Conservation (phyloP, 2,888 invertebrate species). For the Drosophila borborema region DNA sequence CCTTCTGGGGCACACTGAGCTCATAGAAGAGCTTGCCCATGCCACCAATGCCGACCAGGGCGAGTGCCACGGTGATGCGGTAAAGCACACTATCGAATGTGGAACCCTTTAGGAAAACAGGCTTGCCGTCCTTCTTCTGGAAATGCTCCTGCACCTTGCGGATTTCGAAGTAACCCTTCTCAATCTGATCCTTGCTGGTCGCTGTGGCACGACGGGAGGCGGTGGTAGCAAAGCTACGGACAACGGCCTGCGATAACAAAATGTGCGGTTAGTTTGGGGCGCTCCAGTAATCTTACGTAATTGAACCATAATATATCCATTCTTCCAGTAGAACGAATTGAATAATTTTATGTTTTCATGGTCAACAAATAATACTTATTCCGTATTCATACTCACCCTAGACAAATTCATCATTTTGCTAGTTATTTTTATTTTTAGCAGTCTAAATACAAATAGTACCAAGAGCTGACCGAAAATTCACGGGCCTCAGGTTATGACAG, state of each 20-base stretch:
- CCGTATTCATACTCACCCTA: slow-evolving; percentile 73
- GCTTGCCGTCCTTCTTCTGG: slow-evolving; percentile 86
- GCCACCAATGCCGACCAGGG: slow-evolving; percentile 83
- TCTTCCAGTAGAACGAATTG: slow-evolving; percentile 8
- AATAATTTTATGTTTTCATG: background rate
- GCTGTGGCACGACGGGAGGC: slow-evolving; percentile 65
- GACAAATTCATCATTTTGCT: slow-evolving; percentile 82
- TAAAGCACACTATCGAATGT: slow-evolving; percentile 85
- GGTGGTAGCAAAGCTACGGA: slow-evolving; percentile 82
- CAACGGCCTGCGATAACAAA: slow-evolving; percentile 75
- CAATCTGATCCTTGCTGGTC: slow-evolving; percentile 69
- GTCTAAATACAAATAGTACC: slow-evolving; percentile 40
- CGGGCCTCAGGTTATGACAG: slow-evolving; percentile 60
- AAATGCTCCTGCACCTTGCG: slow-evolving; percentile 82
- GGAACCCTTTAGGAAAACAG: slow-evolving; percentile 86
- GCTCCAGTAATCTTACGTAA: slow-evolving; percentile 79
- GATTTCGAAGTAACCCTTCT: slow-evolving; percentile 81
- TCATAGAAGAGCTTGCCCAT: slow-evolving; percentile 82
- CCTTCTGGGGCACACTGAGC: slow-evolving; percentile 76
- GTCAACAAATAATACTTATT: background rate
- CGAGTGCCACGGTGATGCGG: slow-evolving; percentile 84
- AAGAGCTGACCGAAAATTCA: slow-evolving; percentile 50
- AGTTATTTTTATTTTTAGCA: slow-evolving; percentile 49
- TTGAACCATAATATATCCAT: slow-evolving; percentile 16
- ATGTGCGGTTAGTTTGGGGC: slow-evolving; percentile 61